Evolutionary conservation across 2,797 vertebrate genomes (phyloP).

Genomic region (Benthosema pterotum): DNA sequence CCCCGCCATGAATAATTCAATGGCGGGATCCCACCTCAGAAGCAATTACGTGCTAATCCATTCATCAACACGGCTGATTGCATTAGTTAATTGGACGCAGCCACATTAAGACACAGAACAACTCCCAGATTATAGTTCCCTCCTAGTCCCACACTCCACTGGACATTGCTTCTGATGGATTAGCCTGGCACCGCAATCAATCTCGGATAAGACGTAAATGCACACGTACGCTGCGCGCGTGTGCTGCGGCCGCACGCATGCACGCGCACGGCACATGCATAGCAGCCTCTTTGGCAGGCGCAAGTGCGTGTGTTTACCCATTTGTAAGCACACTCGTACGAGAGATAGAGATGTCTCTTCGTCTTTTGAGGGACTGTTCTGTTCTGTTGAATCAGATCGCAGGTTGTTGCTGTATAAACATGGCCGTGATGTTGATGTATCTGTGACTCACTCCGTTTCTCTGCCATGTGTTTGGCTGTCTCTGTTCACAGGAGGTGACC

Average conservation of each 20-base stretch:
- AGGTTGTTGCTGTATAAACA: neutral
- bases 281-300: neutral
- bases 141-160: conserved; percentile 6
- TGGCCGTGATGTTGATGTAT: neutral
- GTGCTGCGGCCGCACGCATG: too few relatives aligned
- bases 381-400: neutral
- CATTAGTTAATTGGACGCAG: conserved; percentile 72
- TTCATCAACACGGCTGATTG: conserved; percentile 72
- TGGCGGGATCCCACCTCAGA: conserved; percentile 55
- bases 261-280: too few relatives aligned
- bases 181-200: conserved; percentile 30
- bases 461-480: conserved; percentile 27
- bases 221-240: neutral
- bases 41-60: conserved; percentile 66
- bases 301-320: neutral
- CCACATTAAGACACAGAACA: conserved; percentile 36
- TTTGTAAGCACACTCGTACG: neutral
- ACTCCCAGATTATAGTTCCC: conserved; percentile 38
- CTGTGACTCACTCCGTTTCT: conserved; percentile 2
- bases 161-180: conserved; percentile 44
- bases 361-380: neutral
- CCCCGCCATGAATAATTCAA: conserved; percentile 63
- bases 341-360: too few relatives aligned
- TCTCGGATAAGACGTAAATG: conserved; percentile 14
- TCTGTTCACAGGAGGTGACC: conserved; percentile 75